These are phyloP conservation scores for Emesis castigata DNA, from an alignment of 2,888 invertebrate species.

Conservation along the genomic window DNA sequence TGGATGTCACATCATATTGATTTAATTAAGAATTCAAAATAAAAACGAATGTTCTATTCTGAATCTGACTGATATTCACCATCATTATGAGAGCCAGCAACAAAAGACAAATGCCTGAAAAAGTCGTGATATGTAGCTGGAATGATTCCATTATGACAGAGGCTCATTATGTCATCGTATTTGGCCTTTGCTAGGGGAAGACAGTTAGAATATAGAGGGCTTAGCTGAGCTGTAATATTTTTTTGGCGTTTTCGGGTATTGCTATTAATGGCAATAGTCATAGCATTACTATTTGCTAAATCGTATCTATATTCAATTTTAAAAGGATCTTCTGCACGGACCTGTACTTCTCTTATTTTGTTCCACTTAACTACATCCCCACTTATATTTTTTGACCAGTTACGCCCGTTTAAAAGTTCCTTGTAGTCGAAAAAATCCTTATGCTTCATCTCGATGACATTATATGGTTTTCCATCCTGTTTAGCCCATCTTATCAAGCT, in stretches of 20 bases:
- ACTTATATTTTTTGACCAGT: background rate
- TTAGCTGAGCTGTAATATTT: background rate
- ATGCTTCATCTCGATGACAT: background rate
- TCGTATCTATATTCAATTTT: constrained; percentile 17
- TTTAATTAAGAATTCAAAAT: background rate
- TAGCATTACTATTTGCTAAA: constrained; percentile 6
- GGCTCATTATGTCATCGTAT: background rate
- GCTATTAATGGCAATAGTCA: constrained; percentile 6
- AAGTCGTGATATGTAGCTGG: background rate
- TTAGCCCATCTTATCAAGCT: constrained; percentile 15
- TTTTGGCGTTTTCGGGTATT: background rate
- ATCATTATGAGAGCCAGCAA: background rate
- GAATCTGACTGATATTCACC: background rate
- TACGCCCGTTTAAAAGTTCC: background rate
- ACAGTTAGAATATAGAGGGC: background rate
- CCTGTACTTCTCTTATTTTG: background rate
- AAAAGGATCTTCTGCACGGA: constrained; percentile 1
- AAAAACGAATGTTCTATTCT: background rate
- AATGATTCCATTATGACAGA: background rate
- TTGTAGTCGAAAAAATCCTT: background rate
- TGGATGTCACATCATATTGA: background rate
- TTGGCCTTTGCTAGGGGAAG: background rate
- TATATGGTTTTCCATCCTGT: too few relatives aligned
- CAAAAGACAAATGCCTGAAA: background rate
- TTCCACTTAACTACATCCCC: background rate